Conservation (phyloP, 2,797 vertebrate species). For the Coreius guichenoti region DNA sequence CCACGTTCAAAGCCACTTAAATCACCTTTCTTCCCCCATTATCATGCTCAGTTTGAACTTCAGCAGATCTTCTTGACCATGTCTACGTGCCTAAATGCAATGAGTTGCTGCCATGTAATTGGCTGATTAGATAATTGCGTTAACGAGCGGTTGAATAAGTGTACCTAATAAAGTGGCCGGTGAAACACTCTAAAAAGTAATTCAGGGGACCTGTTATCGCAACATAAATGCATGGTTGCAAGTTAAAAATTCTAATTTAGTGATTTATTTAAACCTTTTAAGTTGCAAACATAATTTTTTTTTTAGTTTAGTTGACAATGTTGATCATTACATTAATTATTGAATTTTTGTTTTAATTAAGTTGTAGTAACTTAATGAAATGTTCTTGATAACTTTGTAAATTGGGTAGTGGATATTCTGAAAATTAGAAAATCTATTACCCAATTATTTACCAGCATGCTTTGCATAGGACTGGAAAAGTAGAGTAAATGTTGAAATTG, state of each 20-base stretch:
- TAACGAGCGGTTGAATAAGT: not conserved
- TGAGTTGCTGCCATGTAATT: too few species aligned
- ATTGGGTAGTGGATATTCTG: not conserved
- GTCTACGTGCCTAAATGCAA: not conserved
- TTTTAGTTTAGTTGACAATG: too few species aligned
- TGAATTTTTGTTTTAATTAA: not conserved
- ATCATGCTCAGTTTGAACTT: not conserved
- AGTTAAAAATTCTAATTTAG: too few species aligned
- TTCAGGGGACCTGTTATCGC: not conserved
- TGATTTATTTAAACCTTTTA: too few species aligned
- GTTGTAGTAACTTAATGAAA: not conserved
- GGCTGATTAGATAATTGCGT: not conserved
- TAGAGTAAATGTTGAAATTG: too few species aligned
- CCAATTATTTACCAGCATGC: not conserved
- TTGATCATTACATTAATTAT: not conserved
- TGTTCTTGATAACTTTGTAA: not conserved
- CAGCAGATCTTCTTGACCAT: not conserved
- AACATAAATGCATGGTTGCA: not conserved
- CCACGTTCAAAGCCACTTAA: not conserved
- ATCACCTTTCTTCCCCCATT: not conserved
- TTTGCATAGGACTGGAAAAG: not conserved
- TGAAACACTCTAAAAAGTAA: not conserved
- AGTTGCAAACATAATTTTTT: too few species aligned
- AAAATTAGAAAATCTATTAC: too few species aligned
- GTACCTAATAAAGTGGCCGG: not conserved